Base-by-base conservation (phyloP, 2,113 vertebrate genomes). In the Oceanites oceanicus region DNA sequence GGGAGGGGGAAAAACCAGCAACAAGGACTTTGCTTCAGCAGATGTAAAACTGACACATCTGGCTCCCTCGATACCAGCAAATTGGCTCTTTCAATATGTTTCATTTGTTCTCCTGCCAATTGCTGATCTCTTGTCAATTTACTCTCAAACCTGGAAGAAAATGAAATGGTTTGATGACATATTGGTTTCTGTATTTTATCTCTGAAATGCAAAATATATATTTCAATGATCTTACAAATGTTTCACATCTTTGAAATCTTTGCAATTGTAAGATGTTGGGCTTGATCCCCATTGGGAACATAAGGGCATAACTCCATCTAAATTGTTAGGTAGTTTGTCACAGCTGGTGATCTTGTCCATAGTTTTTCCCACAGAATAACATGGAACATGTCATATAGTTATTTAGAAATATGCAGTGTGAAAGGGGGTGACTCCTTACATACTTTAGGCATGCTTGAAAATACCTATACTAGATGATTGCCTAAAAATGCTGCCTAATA, bases 31-130 rank as follows among this genome's bases (percentile, higher is more conserved):
- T 77, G 53, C 58, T 92, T 74, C 56, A 92, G 81, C 81, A 96
- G 92, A 96, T 97, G 94, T 73, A 93, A 95, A 95, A 88, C 66
- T 90, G 89, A 96, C 89, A 91, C 89, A 96, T 96, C 89, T 95
- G 89, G 67, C 71, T 96, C 91, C 92, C 94, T 91, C 0, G 29
- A 91, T 80, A 80, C 62, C 30, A 89, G 70, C 66, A 91, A 96
- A 95, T 86, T 92, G 81, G 81, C 55, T 96, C 80, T 85, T 95
- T 95, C 95, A 94, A 88, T 95, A 91, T 88, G 84, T 93, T 97
- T 94, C 74, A 94, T 96, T 95, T 97, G 94, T 97, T 97, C 84
- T 97, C 84, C 89, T 93, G 95, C 94, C 97, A 97, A n/a, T 96
- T 96, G 70, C 77, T 86, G 94, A 95, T 95, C 87, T 96, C 96